Conservation (phyloP, 1,140 invertebrate species). For the Zaprionus davidi region DNA sequence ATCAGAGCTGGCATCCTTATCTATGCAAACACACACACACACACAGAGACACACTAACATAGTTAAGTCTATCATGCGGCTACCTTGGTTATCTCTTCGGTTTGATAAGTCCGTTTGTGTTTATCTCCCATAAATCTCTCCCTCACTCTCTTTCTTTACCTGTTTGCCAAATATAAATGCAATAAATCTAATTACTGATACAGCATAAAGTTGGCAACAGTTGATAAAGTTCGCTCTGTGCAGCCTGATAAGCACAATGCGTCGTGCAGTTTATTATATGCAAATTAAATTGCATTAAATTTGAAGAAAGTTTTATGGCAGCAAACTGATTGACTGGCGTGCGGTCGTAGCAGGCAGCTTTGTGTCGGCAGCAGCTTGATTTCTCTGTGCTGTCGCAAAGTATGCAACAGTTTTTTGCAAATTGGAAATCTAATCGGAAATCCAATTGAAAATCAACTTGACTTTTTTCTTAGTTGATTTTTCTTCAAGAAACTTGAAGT, state of each 20-base stretch:
- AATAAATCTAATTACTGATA: constrained; percentile 27
- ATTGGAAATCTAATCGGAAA: background rate
- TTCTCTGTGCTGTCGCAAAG: background rate
- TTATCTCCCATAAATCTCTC: constrained; percentile 29
- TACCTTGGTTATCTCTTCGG: background rate
- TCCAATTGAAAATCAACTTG: constrained; percentile 1
- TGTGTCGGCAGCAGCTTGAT: background rate
- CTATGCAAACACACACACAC: constrained; percentile 21
- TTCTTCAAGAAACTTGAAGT: background rate
- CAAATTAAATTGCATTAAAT: constrained; percentile 6
- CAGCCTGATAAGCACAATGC: constrained; percentile 5
- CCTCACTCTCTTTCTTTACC: background rate
- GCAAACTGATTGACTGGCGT: background rate
- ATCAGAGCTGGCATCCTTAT: constrained; percentile 27
- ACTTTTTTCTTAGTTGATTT: background rate
- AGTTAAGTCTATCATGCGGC: constrained; percentile 18
- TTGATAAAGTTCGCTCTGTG: constrained; percentile 1
- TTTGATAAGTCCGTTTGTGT: constrained; percentile 15
- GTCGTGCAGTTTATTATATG: constrained; percentile 8
- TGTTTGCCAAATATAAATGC: constrained; percentile 17
- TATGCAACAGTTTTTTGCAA: constrained; percentile 21
- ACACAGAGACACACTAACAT: background rate
- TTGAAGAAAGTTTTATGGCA: background rate
- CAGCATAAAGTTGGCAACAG: background rate
- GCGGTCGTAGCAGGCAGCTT: constrained; percentile 24